Evolutionary conservation across 2,888 invertebrate genomes (phyloP), one percentile per base, ranked within the genome.

Genomic region (Aplocera efformata): DNA sequence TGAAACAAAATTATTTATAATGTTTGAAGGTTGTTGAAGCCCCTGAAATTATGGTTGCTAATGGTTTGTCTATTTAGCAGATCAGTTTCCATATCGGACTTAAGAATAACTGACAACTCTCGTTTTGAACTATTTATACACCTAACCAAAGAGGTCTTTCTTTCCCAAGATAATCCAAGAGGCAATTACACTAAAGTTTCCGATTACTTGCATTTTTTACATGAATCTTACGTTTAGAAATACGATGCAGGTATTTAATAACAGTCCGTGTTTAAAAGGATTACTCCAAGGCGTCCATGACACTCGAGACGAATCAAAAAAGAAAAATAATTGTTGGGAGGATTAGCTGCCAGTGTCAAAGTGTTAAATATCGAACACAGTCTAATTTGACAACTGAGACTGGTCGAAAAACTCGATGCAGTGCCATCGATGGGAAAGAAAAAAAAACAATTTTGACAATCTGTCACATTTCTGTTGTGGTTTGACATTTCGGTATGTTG

Each of bases 301-400:
- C 82, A 83, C 68, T 68, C 63, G 80, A 81, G 74, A 72, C 63
- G 66, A 62, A 65, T 53, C 58, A 63, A 57, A 69, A 77, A 77
- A 72, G 60, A 70, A 74, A 77, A 81, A 79, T 78, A 75, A 77
- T 79, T 79, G 79, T 75, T 70, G 63, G 68, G 58, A 60, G 83
- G 86, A 86, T 88, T 84, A 88, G 79, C 80, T 81, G 82, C 77
- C 86, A 82, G 86, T 83, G 86, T 86, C 86, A 86, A 86, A 85
- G 86, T 86, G 86, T 88, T 88, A 88, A 88, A 86, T 85, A 84
- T 88, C 84, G 84, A 83, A 83, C 81, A 72, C 72, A 75, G 78
- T 81, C 84, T 83, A 83, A 85, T 85, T 84, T 85, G 85, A 88
- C 88, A 80, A 76, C 73, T 72, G 78, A 65, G 71, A 68, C 73